phyloP scores from a whole-genome alignment of 2,113 vertebrate genomes.

The Dicentrarchus labrax region DNA sequence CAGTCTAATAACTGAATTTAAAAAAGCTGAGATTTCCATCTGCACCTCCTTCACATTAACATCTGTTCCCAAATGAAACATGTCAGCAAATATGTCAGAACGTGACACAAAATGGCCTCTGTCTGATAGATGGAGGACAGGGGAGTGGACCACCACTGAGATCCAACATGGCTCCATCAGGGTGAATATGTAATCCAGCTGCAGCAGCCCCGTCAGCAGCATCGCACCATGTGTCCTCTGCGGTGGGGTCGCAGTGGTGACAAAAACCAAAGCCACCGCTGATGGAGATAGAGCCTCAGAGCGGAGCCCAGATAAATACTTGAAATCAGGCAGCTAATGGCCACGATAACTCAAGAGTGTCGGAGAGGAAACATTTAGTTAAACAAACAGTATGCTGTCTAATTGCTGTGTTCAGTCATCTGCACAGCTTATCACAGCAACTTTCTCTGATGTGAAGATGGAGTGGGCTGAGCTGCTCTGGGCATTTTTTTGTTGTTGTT shows the following conservation, averaged over 20 bases:
- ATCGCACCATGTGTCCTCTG: slow-evolving; percentile 72
- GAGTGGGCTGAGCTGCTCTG: slow-evolving; percentile 53
- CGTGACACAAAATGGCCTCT: slow-evolving; percentile 80
- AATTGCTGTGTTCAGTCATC: slow-evolving; percentile 94
- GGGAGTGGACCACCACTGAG: slow-evolving; percentile 84
- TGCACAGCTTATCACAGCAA: slow-evolving; percentile 83
- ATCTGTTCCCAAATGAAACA: slow-evolving; percentile 81
- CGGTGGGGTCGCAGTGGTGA: slow-evolving; percentile 67
- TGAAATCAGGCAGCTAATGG: slow-evolving; percentile 93
- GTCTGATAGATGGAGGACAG: slow-evolving; percentile 82
- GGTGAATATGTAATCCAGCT: slow-evolving; percentile 77
- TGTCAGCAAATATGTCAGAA: slow-evolving; percentile 80
- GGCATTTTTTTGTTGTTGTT: slow-evolving; percentile 49
- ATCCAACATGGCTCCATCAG: slow-evolving; percentile 83
- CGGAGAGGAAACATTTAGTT: slow-evolving; percentile 90
- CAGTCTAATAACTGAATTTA: slow-evolving; percentile 66
- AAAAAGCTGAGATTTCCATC: slow-evolving; percentile 74
- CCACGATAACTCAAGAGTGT: slow-evolving; percentile 93
- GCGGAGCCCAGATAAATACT: slow-evolving; percentile 89
- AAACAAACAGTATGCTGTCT: slow-evolving; percentile 94
- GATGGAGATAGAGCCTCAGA: slow-evolving; percentile 84
- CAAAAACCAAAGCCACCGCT: slow-evolving; percentile 67
- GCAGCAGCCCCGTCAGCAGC: slow-evolving; percentile 76
- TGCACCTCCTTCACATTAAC: slow-evolving; percentile 75
- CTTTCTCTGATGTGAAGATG: slow-evolving; percentile 71